Evolutionary conservation across 1,140 invertebrate genomes (phyloP), one percentile per base, ranked within the genome.

Genomic region (Notospermus geniculatus): DNA sequence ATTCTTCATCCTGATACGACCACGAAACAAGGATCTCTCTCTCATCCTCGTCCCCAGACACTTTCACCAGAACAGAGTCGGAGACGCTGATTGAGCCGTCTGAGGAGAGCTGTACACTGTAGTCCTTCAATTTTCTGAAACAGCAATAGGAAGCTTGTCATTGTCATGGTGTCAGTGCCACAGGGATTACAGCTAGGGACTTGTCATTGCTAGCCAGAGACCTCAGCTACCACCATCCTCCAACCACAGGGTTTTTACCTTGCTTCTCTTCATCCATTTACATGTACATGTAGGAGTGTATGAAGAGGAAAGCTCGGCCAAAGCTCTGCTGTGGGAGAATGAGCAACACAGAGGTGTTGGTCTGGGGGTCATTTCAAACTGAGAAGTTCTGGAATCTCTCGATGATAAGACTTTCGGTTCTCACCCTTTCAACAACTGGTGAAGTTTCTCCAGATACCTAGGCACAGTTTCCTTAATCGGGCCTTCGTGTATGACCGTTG

Each of bases 1-100:
- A 85, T 81, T 94, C 92, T 82, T 97, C 93, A 83, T 97, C 93
- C 81, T 97, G 91, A 85, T 96, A 92, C 9, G 91, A 91, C 94
- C 94, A 98, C 0, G 93, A 94, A n/a, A 97, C 89, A 71, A 91
- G 89, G 64, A 97, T 88, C 71, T 87, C 92, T 77, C 96, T 97
- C 59, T 90, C 67, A 66, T 91, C 89, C 22, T 86, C 85, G 41
- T 77, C 77, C 15, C 90, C 90, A 81, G 93, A 90, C 0, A 96
- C 88, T 82, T 90, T 92, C 1, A 97, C 88, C 29, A 93, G 84
- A 28, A 95, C 92, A 15, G 90, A 91, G 75, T 94, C 93, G 0
- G 76, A 73, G 22, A 96, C 86, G 1, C 88, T 88, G 72, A 97
- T 92, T 27, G 86, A 87, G 30, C 88, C 90, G 72, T 97, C 94